These are phyloP conservation scores for Micrastur ruficollis DNA, from an alignment of 2,797 vertebrate species.

Conservation along the genomic window DNA sequence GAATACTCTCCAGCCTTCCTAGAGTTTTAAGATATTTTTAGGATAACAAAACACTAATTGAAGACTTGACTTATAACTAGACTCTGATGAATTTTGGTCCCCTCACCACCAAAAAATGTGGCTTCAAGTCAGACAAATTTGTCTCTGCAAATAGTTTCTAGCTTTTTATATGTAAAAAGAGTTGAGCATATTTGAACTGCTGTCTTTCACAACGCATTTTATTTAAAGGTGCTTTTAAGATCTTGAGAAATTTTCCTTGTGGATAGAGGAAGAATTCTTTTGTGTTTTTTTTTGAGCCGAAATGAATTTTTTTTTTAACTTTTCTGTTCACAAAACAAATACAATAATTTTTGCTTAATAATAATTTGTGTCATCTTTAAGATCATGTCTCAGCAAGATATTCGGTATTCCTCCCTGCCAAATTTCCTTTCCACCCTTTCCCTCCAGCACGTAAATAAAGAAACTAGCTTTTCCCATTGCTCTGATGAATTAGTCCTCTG, in stretches of 20 bases:
- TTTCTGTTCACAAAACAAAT: conserved; percentile 1
- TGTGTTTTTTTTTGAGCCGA: not conserved
- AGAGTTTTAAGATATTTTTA: not conserved
- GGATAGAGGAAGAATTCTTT: not conserved
- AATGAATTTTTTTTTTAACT: not conserved
- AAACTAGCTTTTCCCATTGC: not conserved
- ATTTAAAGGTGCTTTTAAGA: conserved; percentile 21
- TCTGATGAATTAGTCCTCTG: not conserved
- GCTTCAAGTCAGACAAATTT: not conserved
- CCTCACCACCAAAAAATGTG: not conserved
- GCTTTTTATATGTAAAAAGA: not conserved
- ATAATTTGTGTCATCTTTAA: not conserved
- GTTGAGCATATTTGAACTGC: not conserved
- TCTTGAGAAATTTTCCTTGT: not conserved
- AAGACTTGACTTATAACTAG: not conserved
- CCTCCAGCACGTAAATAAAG: not conserved
- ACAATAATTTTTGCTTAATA: not conserved
- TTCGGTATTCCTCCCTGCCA: not conserved
- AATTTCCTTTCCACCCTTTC: not conserved
- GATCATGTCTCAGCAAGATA: not conserved
- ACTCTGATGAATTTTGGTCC: not conserved
- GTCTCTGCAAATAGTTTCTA: not conserved
- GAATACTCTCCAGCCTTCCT: not conserved
- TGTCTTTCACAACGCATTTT: not conserved
- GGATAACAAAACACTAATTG: not conserved